Percentiles rank a stretch among this genome's conserved stretches.
These are phyloP conservation scores for Siphonodentalium dalli DNA, from an alignment of 2,888 invertebrate genomes.

Conservation along the genomic window DNA sequence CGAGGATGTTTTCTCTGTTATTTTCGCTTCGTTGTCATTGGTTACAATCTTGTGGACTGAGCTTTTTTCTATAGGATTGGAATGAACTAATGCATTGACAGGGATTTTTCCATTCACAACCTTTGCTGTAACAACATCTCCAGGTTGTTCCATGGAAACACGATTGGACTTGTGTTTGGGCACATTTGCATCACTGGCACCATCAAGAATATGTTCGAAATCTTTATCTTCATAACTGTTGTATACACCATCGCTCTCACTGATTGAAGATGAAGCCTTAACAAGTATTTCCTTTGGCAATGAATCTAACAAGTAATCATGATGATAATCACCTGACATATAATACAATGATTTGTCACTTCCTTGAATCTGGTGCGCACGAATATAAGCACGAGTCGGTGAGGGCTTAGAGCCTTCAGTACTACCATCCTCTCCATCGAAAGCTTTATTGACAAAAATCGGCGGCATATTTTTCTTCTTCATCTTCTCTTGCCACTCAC, in stretches of 20 bases:
- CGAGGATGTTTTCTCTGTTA: too few species aligned
- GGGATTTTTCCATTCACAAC: too few species aligned
- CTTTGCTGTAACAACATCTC: too few species aligned
- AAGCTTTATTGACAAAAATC: constrained; percentile 46
- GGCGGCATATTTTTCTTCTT: constrained; percentile 48
- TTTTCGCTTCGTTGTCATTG: too few species aligned
- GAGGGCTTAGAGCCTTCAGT: constrained; percentile 1
- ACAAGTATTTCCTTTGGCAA: too few species aligned
- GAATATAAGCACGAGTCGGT: background rate
- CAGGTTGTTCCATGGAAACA: too few species aligned
- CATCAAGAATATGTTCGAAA: constrained; percentile 35
- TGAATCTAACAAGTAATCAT: constrained; percentile 31
- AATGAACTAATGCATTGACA: too few species aligned
- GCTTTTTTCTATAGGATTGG: too few species aligned
- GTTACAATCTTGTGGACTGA: too few species aligned
- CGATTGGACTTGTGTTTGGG: too few species aligned
- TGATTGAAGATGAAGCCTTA: constrained; percentile 12
- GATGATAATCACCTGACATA: constrained; percentile 46
- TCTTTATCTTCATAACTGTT: constrained; percentile 38
- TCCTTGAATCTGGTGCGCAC: background rate
- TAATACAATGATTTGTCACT: too few species aligned
- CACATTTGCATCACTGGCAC: too few species aligned
- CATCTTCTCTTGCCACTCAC: constrained; percentile 50
- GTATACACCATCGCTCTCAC: constrained; percentile 32
- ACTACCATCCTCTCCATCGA: constrained; percentile 30